Conservation (phyloP, 2,797 vertebrate species). For the Paedocypris micromegethes region DNA sequence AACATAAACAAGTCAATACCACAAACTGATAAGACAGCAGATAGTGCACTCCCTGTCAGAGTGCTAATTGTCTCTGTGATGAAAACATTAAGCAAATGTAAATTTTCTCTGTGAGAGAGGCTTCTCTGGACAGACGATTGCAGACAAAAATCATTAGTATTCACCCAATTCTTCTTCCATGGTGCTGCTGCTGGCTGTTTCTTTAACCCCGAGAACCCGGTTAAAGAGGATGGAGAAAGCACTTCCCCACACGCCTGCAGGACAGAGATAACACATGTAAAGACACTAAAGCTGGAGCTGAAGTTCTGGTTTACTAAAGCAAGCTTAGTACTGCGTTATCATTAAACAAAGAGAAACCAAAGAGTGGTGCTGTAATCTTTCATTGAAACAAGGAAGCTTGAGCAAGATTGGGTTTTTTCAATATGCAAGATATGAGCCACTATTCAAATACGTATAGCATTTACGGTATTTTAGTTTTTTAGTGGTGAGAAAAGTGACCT, state of each 20-base stretch:
- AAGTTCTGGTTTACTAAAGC: not conserved
- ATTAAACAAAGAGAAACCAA: too few relatives aligned
- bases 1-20: constrained; percentile 1
- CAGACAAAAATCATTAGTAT: not conserved
- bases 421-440: too few relatives aligned
- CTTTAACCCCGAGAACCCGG: constrained; percentile 90
- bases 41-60: not conserved
- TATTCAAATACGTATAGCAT: too few relatives aligned
- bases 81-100: not conserved
- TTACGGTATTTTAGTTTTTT: too few relatives aligned
- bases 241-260: constrained; percentile 92
- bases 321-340: not conserved
- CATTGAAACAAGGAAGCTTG: not conserved
- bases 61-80: not conserved
- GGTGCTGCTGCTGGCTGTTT: constrained; percentile 73
- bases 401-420: not conserved
- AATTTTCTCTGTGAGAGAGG: not conserved
- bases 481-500: too few relatives aligned
- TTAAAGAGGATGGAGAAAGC: constrained; percentile 98
- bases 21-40: not conserved
- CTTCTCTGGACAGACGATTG: too few relatives aligned
- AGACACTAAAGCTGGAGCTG: not conserved
- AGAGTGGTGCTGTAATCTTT: too few relatives aligned
- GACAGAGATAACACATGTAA: not conserved
- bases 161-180: constrained; percentile 99